Percentiles rank a stretch among this genome's conserved stretches.
Conservation (phyloP, 2,888 invertebrate species). For the Eulithis testata region DNA sequence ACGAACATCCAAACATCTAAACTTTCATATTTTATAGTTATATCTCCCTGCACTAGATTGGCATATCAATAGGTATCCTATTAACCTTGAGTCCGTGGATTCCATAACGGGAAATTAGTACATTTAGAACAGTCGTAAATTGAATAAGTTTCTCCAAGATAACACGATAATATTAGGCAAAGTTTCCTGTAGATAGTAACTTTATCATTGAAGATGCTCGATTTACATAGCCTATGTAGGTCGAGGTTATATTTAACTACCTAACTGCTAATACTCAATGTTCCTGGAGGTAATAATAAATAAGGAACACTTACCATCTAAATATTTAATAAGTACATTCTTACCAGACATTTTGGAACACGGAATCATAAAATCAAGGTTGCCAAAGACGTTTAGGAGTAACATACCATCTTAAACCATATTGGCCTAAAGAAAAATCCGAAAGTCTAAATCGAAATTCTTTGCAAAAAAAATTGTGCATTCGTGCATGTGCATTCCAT, state of each 20-base stretch:
- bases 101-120: slow-evolving; percentile 36
- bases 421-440: no score
- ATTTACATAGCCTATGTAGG: slow-evolving; percentile 10
- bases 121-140: slow-evolving; percentile 32
- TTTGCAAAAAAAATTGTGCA: no score
- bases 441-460: no score
- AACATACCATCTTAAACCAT: no score
- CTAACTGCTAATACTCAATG: background rate
- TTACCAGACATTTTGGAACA: no score
- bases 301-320: background rate
- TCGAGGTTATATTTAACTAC: slow-evolving; percentile 3
- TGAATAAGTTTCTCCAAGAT: slow-evolving; percentile 33
- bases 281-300: background rate
- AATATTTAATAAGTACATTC: no score
- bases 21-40: slow-evolving; percentile 44
- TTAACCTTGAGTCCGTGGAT: slow-evolving; percentile 43
- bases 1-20: no score
- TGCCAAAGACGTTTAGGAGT: no score
- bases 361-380: no score
- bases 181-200: slow-evolving; percentile 20
- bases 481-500: no score
- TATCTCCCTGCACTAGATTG: slow-evolving; percentile 44
- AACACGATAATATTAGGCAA: slow-evolving; percentile 19
- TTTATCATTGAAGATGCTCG: slow-evolving; percentile 18
- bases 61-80: slow-evolving; percentile 49